Percentiles rank a stretch among this genome's conserved stretches.
Conservation (phyloP, 2,888 invertebrate genomes). For the Hirtodrosophila trivittata region DNA sequence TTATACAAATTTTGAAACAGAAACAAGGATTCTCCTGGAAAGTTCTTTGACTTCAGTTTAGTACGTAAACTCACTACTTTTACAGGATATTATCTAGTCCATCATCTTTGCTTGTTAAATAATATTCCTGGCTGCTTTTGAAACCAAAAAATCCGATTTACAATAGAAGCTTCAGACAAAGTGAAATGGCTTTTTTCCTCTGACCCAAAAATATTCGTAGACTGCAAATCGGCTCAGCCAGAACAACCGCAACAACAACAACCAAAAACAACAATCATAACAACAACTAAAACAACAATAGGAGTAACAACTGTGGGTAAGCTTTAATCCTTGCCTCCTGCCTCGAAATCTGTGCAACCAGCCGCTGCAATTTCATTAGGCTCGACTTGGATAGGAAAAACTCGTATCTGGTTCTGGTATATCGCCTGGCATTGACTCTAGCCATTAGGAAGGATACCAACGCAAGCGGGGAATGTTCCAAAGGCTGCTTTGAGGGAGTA, state of each 20-base stretch:
- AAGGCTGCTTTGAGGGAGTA: background rate
- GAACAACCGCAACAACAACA: constrained; percentile 9
- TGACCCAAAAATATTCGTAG: constrained; percentile 31
- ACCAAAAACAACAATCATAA: constrained; percentile 1
- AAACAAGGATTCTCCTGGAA: too few species aligned
- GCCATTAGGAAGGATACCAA: background rate
- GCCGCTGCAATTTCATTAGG: constrained; percentile 52
- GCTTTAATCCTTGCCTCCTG: constrained; percentile 16
- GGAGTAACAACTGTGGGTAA: constrained; percentile 15
- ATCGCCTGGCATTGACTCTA: constrained; percentile 22
- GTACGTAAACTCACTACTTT: too few species aligned
- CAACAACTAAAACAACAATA: constrained; percentile 9
- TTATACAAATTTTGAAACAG: too few species aligned
- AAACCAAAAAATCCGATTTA: constrained; percentile 35
- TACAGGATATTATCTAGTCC: background rate
- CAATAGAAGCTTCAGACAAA: constrained; percentile 31
- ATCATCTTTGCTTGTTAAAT: background rate
- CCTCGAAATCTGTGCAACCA: constrained; percentile 26
- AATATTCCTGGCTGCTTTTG: background rate
- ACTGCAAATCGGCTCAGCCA: constrained; percentile 27
- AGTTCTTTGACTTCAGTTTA: too few species aligned
- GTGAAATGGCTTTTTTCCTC: constrained; percentile 22
- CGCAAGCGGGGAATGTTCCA: background rate
- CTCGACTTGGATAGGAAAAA: constrained; percentile 4
- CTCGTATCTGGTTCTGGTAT: background rate